Evolutionary conservation across 2,797 vertebrate species (phyloP), one percentile per base, ranked within the genome.

Genomic region (Fistularia tabacaria): DNA sequence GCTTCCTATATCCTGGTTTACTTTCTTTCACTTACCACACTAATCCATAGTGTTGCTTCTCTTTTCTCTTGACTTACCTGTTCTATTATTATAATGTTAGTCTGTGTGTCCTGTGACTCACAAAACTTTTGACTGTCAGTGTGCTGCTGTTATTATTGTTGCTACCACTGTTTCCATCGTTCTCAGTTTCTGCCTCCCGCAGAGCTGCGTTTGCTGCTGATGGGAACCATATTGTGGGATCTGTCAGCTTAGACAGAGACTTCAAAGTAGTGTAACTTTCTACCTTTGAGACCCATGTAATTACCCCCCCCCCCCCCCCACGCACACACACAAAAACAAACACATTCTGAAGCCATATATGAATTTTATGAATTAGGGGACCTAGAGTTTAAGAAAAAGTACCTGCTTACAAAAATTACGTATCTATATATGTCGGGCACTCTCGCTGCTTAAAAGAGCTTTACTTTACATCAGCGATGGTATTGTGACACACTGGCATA

Each of bases 221-320:
- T 87, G 70, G 76, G 69, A 88, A 85, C 77, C 87, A 85, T 65
- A 84, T 80, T 87, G 68, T 69, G 73, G 73, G 69, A 81, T 69
- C 63, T 62, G 54, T 54, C 57, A 72, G 58, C 62, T 73, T 71
- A 76, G 56, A 67, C 47, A 51, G 57, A 13, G 44, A 69, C 74
- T 75, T 76, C 74, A 80, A 67, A 82, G 56, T 59, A 51, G 45
- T 63, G 63, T 59, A 54, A 59, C 50, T 25, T 61, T 65, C 36
- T 53, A 5, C 64, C 46, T 43, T 14, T 54, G 25, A 65, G 46
- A 54, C 25, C 10, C 45, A 43, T 51, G 49, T 15, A 65, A 64
- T 64, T 60, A 73, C 12, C 10, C 15, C 36, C 45, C 51, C 41
- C 41, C 53, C 53, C 37, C 37, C 47, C 15, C 12, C 47, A 49